A percentile compares a stretch with the other conserved stretches of the same genome.
These are phyloP conservation scores for Alethe diademata DNA, from an alignment of 2,113 vertebrate species.

Conservation along the genomic window DNA sequence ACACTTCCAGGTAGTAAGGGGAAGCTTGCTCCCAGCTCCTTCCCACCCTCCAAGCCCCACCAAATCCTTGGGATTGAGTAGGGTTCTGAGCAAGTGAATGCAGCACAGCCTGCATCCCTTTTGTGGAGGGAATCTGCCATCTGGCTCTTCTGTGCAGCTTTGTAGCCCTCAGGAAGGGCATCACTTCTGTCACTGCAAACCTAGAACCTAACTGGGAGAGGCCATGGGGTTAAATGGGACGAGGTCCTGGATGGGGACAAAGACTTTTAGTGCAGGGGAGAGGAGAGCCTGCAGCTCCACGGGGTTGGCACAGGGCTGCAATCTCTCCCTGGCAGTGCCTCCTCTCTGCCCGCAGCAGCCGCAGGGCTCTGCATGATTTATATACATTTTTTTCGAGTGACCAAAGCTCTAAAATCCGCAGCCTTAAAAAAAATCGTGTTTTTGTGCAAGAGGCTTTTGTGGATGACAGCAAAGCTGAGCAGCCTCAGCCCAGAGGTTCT, in stretches of 20 bases:
- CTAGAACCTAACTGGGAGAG: background rate
- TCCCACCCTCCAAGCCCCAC: background rate
- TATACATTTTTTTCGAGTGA: conserved; percentile 45
- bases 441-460: background rate
- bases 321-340: background rate
- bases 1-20: background rate
- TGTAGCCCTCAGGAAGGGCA: background rate
- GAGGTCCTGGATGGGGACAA: background rate
- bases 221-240: background rate
- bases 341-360: background rate
- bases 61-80: background rate
- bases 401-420: background rate
- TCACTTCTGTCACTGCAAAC: background rate
- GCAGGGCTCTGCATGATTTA: background rate
- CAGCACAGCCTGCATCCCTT: background rate
- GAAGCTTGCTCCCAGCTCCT: background rate
- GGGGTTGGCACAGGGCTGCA: conserved; percentile 1
- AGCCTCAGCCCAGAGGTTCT: background rate
- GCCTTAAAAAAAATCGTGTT: background rate
- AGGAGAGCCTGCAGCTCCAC: background rate
- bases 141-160: background rate
- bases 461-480: background rate
- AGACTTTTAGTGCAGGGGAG: background rate
- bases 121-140: background rate
- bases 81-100: background rate